Evolutionary conservation across 1,140 invertebrate genomes (phyloP), one percentile per base, ranked within the genome.

Genomic region (Drosophila pseudoobscura): DNA sequence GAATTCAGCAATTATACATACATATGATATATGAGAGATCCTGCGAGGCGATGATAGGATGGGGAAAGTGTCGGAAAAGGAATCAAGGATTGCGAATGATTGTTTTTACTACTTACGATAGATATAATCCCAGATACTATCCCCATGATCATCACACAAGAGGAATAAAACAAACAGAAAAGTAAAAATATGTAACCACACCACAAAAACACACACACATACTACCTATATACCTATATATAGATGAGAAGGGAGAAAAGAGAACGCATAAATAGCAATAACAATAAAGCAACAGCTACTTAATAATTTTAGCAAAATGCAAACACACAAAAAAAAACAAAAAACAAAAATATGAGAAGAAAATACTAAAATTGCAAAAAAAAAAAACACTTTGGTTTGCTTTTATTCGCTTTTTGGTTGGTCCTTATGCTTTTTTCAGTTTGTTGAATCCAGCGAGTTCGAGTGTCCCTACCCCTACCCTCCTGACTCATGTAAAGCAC

Each of bases 231-330:
- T 46, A 41, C 58, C 49, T 66, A 56, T 73, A 55, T 61, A 50
- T 49, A 66, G 51, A 75, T 68, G 47, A 60, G 31, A 75, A 61
- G 73, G 63, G 55, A 51, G 55, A 59, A 51, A 72, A 79, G 63
- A 69, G 59, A 59, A 77, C 77, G 62, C 77, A 83, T 70, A 77
- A 71, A 70, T 77, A 77, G 73, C 64, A 77, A 76, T 77, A 82
- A 82, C 66, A 87, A 87, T 87, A 87, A 87, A 87, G 82, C 82
- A 87, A 87, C 82, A 88, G 82, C 83, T 87, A 88, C 83, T 87
- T 87, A 87, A 82, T 82, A 75, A 87, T 78, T 87, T 84, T 85
- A 87, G 82, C 70, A 87, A 82, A 87, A 88, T 85, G 80, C 80
- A 87, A 80, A 69, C 24, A 26, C 4, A 72, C 55, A 64, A 54